Conservation (phyloP, 2,797 vertebrate species). For the Sylvia borin region DNA sequence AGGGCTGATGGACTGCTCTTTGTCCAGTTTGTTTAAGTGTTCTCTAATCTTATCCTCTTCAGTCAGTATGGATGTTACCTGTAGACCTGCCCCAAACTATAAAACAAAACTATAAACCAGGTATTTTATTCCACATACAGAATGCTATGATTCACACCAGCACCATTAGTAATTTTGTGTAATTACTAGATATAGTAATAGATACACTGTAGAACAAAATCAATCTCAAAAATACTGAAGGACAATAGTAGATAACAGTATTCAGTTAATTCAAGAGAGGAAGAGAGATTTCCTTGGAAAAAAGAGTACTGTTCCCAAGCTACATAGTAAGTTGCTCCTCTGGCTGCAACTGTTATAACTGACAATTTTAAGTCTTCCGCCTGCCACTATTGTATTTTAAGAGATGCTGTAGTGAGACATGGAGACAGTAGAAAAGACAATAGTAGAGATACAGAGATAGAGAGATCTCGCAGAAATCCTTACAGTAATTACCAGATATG, state of each 20-base stretch:
- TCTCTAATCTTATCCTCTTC: background rate
- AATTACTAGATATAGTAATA: background rate
- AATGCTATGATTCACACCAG: background rate
- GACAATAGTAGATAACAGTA: background rate
- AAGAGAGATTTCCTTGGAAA: background rate
- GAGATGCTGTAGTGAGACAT: background rate
- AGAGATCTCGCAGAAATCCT: background rate
- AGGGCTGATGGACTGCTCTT: background rate
- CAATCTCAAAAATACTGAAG: background rate
- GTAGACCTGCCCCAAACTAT: background rate
- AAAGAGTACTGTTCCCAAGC: background rate
- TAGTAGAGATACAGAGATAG: background rate
- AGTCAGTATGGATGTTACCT: background rate
- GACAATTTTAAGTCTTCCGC: background rate
- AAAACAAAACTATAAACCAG: background rate
- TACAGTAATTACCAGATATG: background rate
- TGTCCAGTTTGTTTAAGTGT: background rate
- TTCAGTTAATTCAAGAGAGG: background rate
- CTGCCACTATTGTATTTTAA: background rate
- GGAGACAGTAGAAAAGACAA: background rate
- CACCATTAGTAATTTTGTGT: background rate
- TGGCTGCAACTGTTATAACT: background rate
- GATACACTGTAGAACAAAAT: background rate
- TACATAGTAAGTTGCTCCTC: background rate
- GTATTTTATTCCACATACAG: background rate